Base-by-base conservation (phyloP, 2,113 vertebrate species). In the Carassius carassius region DNA sequence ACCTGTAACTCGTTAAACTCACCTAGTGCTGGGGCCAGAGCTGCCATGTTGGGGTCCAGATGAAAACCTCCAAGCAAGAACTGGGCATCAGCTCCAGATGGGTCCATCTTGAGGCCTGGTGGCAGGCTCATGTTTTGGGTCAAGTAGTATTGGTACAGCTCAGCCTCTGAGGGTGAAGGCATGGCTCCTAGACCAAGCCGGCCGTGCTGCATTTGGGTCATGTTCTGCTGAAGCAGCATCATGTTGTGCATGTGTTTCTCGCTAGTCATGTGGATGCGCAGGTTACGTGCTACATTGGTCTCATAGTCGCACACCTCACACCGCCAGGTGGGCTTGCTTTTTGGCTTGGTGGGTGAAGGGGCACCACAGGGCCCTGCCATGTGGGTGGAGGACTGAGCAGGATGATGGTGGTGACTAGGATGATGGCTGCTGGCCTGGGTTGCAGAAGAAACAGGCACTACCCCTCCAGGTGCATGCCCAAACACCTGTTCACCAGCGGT, bases 171-270 rank as follows among this genome's bases (percentile, higher is more conserved):
- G 0, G 98, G 97, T 0, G 97, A 95, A 1, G 97, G 97, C 93
- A 99, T 95, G 89, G 96, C 94, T 86, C 97, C 95, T 2, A 99
- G 94, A 88, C 97, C 96, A 83, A 99, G 93, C 86, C 96, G 95
- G 81, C 92, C 95, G 78, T 99, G 98, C 72, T 99, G 98, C 86
- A 97, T 97, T 84, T 99, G 98, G 78, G 96, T 96, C 95, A 99
- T 96, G 47, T 99, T 99, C 91, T 99, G 98, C 93, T 99, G 98
- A 80, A 99, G 95, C 32, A 99, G 93, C 97, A 99, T 95, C 97
- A 99, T 98, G 87, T 99, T 99, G 89, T 99, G 98, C 97, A 99
- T 99, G 95, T 99, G 98, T 94, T 99, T 99, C 95, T 99, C 98
- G 75, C 98, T 99, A 88, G 98, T 99, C 98, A 99, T 99, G 94